phyloP scores from a whole-genome alignment of 2,888 invertebrate genomes.

The Drosophila austrosaltans region DNA sequence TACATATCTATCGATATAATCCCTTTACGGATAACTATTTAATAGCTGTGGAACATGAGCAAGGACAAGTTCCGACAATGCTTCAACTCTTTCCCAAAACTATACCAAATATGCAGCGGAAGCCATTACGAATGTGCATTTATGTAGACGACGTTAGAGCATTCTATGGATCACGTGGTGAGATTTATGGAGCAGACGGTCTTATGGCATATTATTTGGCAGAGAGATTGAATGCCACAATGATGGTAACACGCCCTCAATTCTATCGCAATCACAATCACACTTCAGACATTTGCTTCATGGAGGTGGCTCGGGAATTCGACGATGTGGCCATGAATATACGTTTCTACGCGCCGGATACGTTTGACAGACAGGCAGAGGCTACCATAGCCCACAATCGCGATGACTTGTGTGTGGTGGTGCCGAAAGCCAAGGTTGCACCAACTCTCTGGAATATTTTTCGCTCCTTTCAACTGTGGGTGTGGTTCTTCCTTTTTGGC shows the following conservation, averaged over 20 bases:
- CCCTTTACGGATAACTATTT: constrained; percentile 84
- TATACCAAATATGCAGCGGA: constrained; percentile 79
- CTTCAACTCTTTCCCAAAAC: constrained; percentile 75
- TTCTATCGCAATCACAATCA: constrained; percentile 53
- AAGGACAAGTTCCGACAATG: constrained; percentile 36
- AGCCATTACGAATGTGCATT: constrained; percentile 77
- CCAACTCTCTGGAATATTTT: constrained; percentile 84
- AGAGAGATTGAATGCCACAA: constrained; percentile 84
- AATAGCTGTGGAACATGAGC: constrained; percentile 67
- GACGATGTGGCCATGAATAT: constrained; percentile 85
- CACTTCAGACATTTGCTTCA: constrained; percentile 70
- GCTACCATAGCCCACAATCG: constrained; percentile 85
- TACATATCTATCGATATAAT: constrained; percentile 85
- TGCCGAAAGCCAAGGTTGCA: constrained; percentile 84
- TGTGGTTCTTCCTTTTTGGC: constrained; percentile 73
- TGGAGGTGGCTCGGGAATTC: constrained; percentile 64
- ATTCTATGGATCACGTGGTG: constrained; percentile 48
- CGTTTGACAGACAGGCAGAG: constrained; percentile 85
- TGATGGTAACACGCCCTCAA: constrained; percentile 70
- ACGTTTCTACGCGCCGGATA: constrained; percentile 84
- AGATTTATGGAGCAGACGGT: constrained; percentile 83
- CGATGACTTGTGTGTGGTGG: constrained; percentile 85
- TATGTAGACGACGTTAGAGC: constrained; percentile 83
- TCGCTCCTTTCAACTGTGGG: constrained; percentile 74
- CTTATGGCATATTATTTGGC: constrained; percentile 83